Conservation (phyloP, 2,113 vertebrate species). For the Panurus biarmicus region DNA sequence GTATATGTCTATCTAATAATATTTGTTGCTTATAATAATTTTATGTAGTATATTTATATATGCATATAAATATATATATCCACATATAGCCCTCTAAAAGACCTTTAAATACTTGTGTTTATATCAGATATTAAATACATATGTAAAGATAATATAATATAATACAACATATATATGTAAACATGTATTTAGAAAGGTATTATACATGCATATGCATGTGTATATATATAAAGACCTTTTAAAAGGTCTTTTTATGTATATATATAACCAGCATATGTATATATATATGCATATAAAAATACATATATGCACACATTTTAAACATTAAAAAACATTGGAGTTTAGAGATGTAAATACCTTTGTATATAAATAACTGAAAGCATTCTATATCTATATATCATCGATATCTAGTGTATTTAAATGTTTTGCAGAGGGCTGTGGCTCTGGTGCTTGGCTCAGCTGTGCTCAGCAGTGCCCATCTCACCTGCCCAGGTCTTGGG, state of each 20-base stretch:
- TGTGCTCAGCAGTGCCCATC: background rate
- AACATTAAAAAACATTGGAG: background rate
- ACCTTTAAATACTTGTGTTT: background rate
- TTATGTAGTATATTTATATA: background rate
- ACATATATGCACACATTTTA: background rate
- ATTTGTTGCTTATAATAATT: background rate
- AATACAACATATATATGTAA: background rate
- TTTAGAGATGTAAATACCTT: background rate
- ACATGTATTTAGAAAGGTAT: background rate
- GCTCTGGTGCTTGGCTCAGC: background rate
- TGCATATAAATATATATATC: background rate
- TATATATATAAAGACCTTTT: background rate
- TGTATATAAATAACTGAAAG: background rate
- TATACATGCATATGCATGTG: background rate
- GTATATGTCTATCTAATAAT: background rate
- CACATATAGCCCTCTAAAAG: background rate
- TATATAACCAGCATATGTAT: background rate
- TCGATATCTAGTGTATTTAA: fast-evolving
- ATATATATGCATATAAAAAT: background rate
- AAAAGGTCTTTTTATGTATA: background rate
- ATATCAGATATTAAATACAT: background rate
- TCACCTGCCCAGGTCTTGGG: background rate
- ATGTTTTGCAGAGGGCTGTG: background rate
- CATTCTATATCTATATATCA: fast-evolving
- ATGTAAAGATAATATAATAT: background rate